Evolutionary conservation across 2,888 invertebrate species (phyloP), one percentile per base, ranked within the genome.

Genomic region (Caradrina kadenii): DNA sequence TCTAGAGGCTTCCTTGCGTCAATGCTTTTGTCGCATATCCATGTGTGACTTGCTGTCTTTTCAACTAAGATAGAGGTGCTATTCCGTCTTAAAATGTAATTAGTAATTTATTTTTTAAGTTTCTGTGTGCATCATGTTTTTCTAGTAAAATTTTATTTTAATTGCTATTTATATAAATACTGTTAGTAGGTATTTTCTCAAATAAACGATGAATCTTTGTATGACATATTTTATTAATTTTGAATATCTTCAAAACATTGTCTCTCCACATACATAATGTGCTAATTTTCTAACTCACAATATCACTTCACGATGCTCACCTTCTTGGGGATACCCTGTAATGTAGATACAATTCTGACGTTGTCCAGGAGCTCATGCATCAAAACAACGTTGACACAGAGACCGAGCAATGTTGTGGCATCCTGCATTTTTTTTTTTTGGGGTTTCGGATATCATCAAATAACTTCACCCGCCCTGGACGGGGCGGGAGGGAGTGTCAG

Each of bases 301-400:
- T 87, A 88, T 85, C 87, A 87, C 83, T 80, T 83, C 75, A 69
- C 63, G 72, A 68, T 76, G 66, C 68, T 75, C 79, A 71, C 65
- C 67, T 72, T 81, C 85, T 86, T 83, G 82, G 81, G 77, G 70
- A 82, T 84, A 88, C 88, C 88, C 86, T 89, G 88, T 88, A 84
- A 69, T 73, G 77, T 68, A 59, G 59, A n/a, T 76, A 65, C 22
- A 69, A 53, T 61, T 56, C 17, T 72, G 79, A 50, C 63, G 42
- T 58, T 63, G 45, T 52, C 56, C 26, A 42, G 45, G 66, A 65
- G 22, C 22, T 49, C 50, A 58, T 7, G 56, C 42, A 54, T 62
- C 35, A 62, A 63, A 69, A 59, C 15, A 7, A 21, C 10, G 11
- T 50, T 50, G 22, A 49, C 49, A 52, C 55, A 61, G 52, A 26